A percentile compares a stretch with the other conserved stretches of the same genome.
Conservation (phyloP, 2,113 vertebrate species). For the Semicossyphus pulcher region DNA sequence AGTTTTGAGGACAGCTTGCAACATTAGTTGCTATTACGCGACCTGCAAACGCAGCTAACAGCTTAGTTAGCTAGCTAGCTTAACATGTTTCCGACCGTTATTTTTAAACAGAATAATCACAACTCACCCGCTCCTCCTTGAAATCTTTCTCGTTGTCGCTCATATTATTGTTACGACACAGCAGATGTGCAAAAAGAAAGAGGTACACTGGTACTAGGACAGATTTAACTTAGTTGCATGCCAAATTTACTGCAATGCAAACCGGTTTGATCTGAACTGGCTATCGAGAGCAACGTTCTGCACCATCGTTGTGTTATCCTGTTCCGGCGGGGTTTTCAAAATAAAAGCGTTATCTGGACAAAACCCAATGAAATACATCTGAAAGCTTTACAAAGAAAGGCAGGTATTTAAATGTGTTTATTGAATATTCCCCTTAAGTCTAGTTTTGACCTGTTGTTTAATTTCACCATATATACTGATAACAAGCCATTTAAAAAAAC, state of each 20-base stretch:
- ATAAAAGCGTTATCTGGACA: not conserved
- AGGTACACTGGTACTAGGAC: not conserved
- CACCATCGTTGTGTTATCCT: too few relatives aligned
- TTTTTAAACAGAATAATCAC: not conserved
- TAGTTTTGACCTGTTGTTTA: too few relatives aligned
- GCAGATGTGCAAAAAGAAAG: not conserved
- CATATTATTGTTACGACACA: slow-evolving; percentile 51
- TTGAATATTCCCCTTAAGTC: too few relatives aligned
- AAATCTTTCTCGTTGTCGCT: slow-evolving; percentile 81
- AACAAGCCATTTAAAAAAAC: too few relatives aligned
- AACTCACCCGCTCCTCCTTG: slow-evolving; percentile 79
- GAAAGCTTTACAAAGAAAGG: too few relatives aligned
- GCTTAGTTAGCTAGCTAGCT: slow-evolving; percentile 18
- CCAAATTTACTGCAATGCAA: not conserved
- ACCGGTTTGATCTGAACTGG: not conserved
- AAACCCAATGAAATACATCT: too few relatives aligned
- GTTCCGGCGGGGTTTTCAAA: slow-evolving; percentile 28
- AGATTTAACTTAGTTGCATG: not conserved
- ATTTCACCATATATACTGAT: too few relatives aligned
- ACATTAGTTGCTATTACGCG: not conserved
- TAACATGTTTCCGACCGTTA: not conserved
- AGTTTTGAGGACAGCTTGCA: not conserved
- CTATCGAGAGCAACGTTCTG: not conserved
- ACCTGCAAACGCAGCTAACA: not conserved
- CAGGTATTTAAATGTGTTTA: too few relatives aligned